Base-by-base conservation (phyloP, 2,113 vertebrate species). In the Coturnix japonica region DNA sequence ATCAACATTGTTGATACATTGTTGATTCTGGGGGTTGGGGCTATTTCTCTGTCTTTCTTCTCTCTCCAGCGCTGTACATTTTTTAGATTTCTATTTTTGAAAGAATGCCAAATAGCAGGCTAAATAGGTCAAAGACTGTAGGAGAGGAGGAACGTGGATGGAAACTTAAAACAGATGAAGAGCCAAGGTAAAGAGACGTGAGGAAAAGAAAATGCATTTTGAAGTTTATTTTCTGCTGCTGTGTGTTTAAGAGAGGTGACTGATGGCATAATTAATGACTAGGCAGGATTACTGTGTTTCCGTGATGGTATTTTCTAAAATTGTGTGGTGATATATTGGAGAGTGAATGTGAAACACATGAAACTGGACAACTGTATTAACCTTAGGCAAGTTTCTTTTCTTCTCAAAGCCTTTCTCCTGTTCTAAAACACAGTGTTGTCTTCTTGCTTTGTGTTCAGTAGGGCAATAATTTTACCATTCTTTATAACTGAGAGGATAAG, bases 51-150 rank as follows among this genome's bases (percentile, higher is more conserved):
- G 20, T 69, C 70, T 92, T 16, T 80, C n/a, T 56, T 47, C 60
- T 66, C 47, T 86, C 51, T 81, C 65, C 35, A 70, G 66, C 49
- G 71, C 47, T 19, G 56, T 51, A 63, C 49, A 25, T 85, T 95
- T 90, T 90, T 91, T 59, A 90, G 60, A 69, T 77, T 75, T 93
- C 78, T 83, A 22, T 20, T 73, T 91, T 91, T 96, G 94, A 96
- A 96, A 87, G 63, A 21, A 41, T 84, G 88, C 88, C 89, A 95
- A 89, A 70, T 61, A 74, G 67, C 63, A 87, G 93, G 73, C 93
- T 95, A 93, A 94, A 90, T 88, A 97, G 85, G 92, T 93, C 93
- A 93, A 84, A 84, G 59, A 89, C 90, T 97, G 81, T 76, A 90
- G 93, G 79, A 86, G 81, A 82, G 16, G 66, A 90, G 35, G 74